These are phyloP conservation scores for Actinia equina DNA, from an alignment of 64 coral and sea anemone genomes.

Conservation along the genomic window DNA sequence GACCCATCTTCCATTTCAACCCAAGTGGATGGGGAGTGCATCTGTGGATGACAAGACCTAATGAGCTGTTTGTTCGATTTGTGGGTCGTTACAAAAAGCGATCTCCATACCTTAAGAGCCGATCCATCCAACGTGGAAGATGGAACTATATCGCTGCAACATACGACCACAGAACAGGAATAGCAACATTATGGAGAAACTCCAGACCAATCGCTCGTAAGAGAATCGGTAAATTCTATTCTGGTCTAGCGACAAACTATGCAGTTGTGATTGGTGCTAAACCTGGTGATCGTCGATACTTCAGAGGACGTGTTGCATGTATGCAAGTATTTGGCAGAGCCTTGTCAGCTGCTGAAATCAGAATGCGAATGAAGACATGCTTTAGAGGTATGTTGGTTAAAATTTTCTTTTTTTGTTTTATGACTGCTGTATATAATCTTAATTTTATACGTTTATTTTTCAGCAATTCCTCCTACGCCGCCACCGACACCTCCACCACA, in stretches of 20 bases:
- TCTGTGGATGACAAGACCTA: slow-evolving; percentile 12
- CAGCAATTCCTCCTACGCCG: too few relatives aligned
- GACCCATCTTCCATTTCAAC: too few relatives aligned
- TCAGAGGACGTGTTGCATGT: slow-evolving; percentile 58
- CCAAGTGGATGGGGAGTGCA: slow-evolving; percentile 10
- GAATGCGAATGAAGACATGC: slow-evolving; percentile 40
- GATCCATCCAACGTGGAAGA: not conserved
- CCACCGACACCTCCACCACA: too few relatives aligned
- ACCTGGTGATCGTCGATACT: slow-evolving; percentile 25
- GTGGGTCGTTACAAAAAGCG: not conserved
- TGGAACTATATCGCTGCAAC: slow-evolving; percentile 77
- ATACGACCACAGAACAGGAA: slow-evolving; percentile 38
- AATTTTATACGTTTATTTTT: too few relatives aligned
- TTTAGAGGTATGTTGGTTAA: slow-evolving; percentile 27
- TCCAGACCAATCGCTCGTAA: slow-evolving; percentile 19
- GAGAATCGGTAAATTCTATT: slow-evolving; percentile 22
- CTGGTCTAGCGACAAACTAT: slow-evolving; percentile 46
- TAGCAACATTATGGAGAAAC: slow-evolving; percentile 46
- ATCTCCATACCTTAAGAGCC: slow-evolving; percentile 18
- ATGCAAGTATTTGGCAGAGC: slow-evolving; percentile 63
- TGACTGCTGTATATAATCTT: too few relatives aligned
- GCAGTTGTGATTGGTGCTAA: slow-evolving; percentile 43
- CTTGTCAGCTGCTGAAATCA: slow-evolving; percentile 37
- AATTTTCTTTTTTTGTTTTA: too few relatives aligned
- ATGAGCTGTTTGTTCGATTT: slow-evolving; percentile 31